Percentiles rank a stretch among this genome's conserved stretches.
Conservation (phyloP, 2,797 vertebrate species). For the Morus bassanus region DNA sequence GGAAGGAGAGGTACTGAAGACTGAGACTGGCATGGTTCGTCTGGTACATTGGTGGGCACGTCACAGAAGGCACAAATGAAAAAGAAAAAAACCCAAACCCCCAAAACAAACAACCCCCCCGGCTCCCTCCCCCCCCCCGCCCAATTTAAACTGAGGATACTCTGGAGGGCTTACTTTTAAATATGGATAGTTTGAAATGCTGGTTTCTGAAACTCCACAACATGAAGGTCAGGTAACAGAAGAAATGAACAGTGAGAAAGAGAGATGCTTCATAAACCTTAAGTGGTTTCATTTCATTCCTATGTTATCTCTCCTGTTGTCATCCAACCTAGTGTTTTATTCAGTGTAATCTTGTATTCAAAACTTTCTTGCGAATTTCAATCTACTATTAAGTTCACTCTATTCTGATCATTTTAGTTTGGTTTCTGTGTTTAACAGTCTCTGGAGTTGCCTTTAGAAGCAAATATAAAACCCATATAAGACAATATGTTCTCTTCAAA, state of each 20-base stretch:
- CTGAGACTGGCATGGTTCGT: background rate
- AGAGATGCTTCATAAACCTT: background rate
- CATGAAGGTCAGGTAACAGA: background rate
- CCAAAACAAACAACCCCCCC: background rate
- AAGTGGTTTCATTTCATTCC: background rate
- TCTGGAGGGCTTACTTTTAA: background rate
- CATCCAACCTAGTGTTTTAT: background rate
- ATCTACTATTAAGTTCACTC: background rate
- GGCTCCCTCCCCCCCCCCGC: too few species aligned
- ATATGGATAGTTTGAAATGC: background rate
- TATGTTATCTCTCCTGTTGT: background rate
- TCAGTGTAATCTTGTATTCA: background rate
- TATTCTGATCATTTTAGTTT: background rate
- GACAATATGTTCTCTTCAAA: background rate
- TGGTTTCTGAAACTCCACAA: background rate
- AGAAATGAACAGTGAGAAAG: background rate
- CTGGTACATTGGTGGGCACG: background rate
- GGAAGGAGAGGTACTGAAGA: conserved; percentile 28
- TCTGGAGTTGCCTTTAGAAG: background rate
- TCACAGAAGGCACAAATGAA: background rate
- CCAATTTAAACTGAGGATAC: background rate
- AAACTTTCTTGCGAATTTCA: background rate
- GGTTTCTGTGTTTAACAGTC: background rate
- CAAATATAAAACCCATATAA: background rate
- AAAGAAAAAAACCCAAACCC: background rate